Evolutionary conservation across 2,888 invertebrate species (phyloP), one percentile per base, ranked within the genome.

Genomic region (Tanaodytes sp.): DNA sequence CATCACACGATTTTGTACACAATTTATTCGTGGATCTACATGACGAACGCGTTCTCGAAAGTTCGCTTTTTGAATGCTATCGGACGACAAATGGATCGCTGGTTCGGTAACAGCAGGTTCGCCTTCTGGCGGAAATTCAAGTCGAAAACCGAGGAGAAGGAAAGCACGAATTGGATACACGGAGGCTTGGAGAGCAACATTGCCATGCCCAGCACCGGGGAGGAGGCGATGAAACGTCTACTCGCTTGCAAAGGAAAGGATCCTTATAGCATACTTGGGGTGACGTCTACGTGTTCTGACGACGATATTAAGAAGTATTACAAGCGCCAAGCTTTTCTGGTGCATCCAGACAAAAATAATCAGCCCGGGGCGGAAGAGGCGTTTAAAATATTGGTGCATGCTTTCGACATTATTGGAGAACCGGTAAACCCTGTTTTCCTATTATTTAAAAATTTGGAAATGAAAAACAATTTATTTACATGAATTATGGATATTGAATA

Each of bases 291-390:
- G 66, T 95, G 96, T 83, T 90, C 93, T 11, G 97, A 97, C 82
- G 96, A 97, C 75, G 96, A 97, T 80, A 95, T 98, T 78, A 94
- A 95, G 82, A 92, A 94, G 77, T 96, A 97, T 87, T 97, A 97
- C 86, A 93, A 96, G 80, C 90, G 93, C 77, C 96, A 97, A 85
- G 97, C 96, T 6, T 93, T 97, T 79, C 88, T 97, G 33, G 97
- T 97, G 31, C 97, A 97, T 87, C 97, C 97, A 0, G 97, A 97
- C 83, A 97, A 97, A 87, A 97, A 97, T 85, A 93, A 93, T 80
- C 95, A 95, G 83, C 94, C 96, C 2, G 97, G 97, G 23, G 96
- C 97, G 0, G 97, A 97, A 82, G 97, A 97, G 86, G 96, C 97
- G 31, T 97, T 97, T 85, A 97, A 97, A 87, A 96, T 97, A 82